A percentile compares a stretch with the other conserved stretches of the same genome.
Conservation (phyloP, 2,797 vertebrate genomes). For the Smutsia gigantea region DNA sequence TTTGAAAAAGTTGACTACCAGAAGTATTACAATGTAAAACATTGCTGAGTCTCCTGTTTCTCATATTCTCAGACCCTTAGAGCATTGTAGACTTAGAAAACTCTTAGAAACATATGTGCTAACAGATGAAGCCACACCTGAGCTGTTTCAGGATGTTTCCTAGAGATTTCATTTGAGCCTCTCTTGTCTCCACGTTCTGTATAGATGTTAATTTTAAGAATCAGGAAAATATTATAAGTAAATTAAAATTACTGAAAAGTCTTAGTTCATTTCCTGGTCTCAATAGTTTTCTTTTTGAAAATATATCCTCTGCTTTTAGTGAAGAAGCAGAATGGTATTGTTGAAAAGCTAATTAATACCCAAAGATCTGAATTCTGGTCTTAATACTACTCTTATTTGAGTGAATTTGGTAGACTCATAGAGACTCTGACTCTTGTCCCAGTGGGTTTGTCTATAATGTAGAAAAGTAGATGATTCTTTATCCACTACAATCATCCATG, state of each 20-base stretch:
- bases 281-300: not conserved
- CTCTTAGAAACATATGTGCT: not conserved
- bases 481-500: not conserved
- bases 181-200: not conserved
- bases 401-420: not conserved
- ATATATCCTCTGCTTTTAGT: not conserved
- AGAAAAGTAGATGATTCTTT: not conserved
- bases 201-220: not conserved
- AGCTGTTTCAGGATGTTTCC: not conserved
- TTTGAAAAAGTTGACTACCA: constrained; percentile 17
- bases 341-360: not conserved
- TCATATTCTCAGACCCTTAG: not conserved
- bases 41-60: not conserved
- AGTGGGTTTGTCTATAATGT: not conserved
- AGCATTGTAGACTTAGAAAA: not conserved
- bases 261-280: not conserved
- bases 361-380: not conserved
- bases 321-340: not conserved
- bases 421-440: not conserved
- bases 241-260: not conserved
- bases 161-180: not conserved
- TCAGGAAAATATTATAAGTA: not conserved
- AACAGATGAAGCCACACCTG: not conserved
- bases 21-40: not conserved
- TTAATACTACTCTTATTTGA: too few relatives aligned